Base-by-base conservation (phyloP, 2,888 invertebrate species). In the Eustalomyia histrio region DNA sequence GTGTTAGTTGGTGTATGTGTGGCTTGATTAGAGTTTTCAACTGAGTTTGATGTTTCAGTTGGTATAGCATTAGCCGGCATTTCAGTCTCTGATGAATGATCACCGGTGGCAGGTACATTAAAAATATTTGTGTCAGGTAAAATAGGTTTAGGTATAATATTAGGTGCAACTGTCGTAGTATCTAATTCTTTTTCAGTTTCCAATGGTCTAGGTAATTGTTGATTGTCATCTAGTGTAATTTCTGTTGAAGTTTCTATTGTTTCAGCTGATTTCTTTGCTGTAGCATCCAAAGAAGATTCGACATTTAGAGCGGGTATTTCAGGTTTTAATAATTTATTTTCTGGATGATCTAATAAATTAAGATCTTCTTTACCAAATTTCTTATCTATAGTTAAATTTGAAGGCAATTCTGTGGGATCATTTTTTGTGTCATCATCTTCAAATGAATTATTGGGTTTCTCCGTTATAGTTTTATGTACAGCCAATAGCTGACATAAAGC, bases 401-500 rank as follows among this genome's bases (percentile, higher is more conserved):
- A 67, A 4, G 86, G 80, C 43, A 86, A 21, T 58, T 87, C 86
- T 24, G 80, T 73, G 39, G 79, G 82, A 6, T 74, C 83, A 55
- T 84, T 83, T 2, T 83, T 39, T 2, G 21, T 39, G n/a, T 67
- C 68, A 8, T 68, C 72, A 16, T 43, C 52, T 29, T 61, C 43
- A 18, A 58, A 24, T 43, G 80, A 33, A 55, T 57, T 58, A 29
- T 55, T 72, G 4, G 47, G 53, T 29, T 61, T 73, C 33, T 65
- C 35, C 16, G n/a, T 52, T 39, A 61, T 2, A 52, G 57, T 58
- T 76, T 74, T 71, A 39, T 75, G 73, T 33, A 64, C 80, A 18
- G 84, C 85, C 21, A 96, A 88, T 43, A 94, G 92, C 89, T 96
- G 96, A 90, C 96, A 97, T 83, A 96, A 91, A 21, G 96, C 96